Evolutionary conservation across 2,888 invertebrate genomes (phyloP), one percentile per base, ranked within the genome.

Genomic region (Meloe dianella): DNA sequence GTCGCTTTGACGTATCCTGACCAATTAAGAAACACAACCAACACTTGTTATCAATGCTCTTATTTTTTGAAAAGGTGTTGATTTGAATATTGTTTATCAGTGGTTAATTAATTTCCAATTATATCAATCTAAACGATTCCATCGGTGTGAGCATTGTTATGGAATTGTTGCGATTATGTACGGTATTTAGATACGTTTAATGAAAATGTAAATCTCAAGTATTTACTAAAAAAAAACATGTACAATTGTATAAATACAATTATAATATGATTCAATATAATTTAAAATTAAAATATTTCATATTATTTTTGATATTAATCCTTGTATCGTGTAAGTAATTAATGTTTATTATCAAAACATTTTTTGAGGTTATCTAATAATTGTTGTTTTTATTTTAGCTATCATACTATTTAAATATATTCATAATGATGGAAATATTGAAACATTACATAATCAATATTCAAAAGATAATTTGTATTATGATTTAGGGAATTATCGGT

Each of bases 281-380:
- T 24, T 70, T 75, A 60, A 77, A 75, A 72, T 69, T 74, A 66
- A 78, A 77, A 69, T 75, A 75, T 61, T 59, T 76, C 41, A 60
- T 73, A 51, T 59, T 74, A 51, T 59, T 73, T 38, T 56, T 74
- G 14, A 35, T 73, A 57, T 64, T 67, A 63, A 66, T 69, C 20
- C 8, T 47, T 61, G 56, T 71, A 22, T 66, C 73, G 68, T 66
- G 78, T 78, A 71, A 72, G 74, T 72, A 30, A 12, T 24, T 58
- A 35, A 2, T 56, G 10, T 47, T 24, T 64, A 69, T 82, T 20
- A 20, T 47, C 20, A 3, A 47, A 0, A 47, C 20, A 3, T 9
- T 22, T 47, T 20, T 20, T 47, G 47, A 77, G 78, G 75, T 27
- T 81, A 79, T 71, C 47, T 47, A 17, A 57, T n/a, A 10, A 30